Conservation (phyloP, 1,140 invertebrate species). For the Eupristina koningsbergeri region DNA sequence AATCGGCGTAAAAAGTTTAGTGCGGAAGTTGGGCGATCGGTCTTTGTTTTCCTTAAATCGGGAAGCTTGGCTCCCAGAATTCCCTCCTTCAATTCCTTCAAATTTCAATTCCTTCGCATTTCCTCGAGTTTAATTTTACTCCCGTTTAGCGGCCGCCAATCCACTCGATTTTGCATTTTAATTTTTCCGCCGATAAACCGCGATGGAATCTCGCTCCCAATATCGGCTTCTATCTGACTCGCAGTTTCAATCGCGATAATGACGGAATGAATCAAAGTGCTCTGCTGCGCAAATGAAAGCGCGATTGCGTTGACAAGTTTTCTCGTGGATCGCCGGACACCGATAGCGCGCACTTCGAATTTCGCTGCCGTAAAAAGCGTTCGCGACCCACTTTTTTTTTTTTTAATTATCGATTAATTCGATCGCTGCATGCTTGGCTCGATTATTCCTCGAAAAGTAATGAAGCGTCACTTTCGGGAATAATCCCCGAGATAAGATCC, state of each 20-base stretch:
- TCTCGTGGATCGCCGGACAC: too few relatives aligned
- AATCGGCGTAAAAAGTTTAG: conserved; percentile 1
- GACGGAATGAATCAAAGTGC: neutral
- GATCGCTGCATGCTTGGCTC: neutral
- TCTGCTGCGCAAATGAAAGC: neutral
- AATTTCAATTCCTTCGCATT: too few relatives aligned
- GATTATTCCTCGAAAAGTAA: neutral
- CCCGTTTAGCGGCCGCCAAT: too few relatives aligned
- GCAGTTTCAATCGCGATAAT: neutral
- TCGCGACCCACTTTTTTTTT: neutral
- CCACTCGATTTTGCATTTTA: too few relatives aligned
- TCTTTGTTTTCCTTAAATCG: neutral
- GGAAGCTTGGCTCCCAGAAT: too few relatives aligned
- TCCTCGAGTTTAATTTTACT: too few relatives aligned
- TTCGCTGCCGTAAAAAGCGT: neutral
- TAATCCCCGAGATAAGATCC: neutral
- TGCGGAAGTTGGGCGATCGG: neutral
- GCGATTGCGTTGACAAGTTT: too few relatives aligned
- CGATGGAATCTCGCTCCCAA: too few relatives aligned
- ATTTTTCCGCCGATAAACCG: too few relatives aligned
- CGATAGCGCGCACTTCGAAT: too few relatives aligned
- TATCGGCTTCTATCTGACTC: neutral
- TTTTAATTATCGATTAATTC: neutral
- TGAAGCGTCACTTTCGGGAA: neutral
- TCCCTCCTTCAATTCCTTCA: too few relatives aligned